Conservation (phyloP, 2,113 vertebrate species). For the Siniperca chuatsi region DNA sequence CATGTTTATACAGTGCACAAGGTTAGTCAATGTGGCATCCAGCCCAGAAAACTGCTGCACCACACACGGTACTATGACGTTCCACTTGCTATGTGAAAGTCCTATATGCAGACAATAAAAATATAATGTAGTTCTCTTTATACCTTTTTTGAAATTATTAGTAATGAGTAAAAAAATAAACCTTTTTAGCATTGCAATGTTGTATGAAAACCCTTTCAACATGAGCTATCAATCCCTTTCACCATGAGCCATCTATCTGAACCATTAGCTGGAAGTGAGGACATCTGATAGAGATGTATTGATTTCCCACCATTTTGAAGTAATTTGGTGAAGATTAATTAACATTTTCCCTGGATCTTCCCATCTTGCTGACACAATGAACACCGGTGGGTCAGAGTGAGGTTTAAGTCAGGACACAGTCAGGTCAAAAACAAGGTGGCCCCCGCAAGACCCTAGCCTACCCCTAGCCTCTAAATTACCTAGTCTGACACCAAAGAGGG, state of each 20-base stretch:
- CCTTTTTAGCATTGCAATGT: conserved; percentile 17
- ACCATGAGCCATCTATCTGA: conserved; percentile 39
- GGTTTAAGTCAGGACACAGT: conserved; percentile 68
- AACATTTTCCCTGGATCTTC: conserved; percentile 58
- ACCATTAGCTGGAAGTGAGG: conserved; percentile 46
- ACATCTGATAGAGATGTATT: conserved; percentile 63
- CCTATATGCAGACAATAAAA: conserved; percentile 18
- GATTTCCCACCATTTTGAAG: conserved; percentile 66
- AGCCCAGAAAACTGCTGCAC: conserved; percentile 65
- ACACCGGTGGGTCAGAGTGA: conserved; percentile 67
- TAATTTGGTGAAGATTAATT: conserved; percentile 80
- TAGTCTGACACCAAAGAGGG: conserved; percentile 68
- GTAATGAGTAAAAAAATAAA: conserved; percentile 17
- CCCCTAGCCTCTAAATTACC: conserved; percentile 82
- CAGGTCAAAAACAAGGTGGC: conserved; percentile 61
- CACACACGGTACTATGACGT: conserved; percentile 20
- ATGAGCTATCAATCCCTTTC: conserved; percentile 43
- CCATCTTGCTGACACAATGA: conserved; percentile 71
- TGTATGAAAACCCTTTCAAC: conserved; percentile 33
- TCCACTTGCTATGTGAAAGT: conserved; percentile 28
- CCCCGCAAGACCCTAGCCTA: conserved; percentile 59
- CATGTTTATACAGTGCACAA: conserved; percentile 61
- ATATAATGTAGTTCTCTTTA: conserved; percentile 2
- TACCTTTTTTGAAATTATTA: background rate
- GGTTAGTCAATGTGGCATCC: conserved; percentile 67